A percentile compares a stretch with the other conserved stretches of the same genome.
These are phyloP conservation scores for Listrodromus nycthemerus DNA, from an alignment of 2,888 invertebrate species.

Conservation along the genomic window DNA sequence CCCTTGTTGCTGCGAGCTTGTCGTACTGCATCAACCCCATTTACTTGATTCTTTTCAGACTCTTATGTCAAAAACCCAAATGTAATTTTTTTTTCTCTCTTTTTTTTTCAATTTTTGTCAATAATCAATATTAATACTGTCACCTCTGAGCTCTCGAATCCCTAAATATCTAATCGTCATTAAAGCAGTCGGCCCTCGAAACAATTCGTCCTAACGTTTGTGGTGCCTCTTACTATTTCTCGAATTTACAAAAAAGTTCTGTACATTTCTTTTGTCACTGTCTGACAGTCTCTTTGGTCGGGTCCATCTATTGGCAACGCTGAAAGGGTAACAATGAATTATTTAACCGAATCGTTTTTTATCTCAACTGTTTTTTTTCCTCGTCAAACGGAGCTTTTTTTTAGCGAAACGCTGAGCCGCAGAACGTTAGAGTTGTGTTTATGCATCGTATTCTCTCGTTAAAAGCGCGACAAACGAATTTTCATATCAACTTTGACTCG, in stretches of 20 bases:
- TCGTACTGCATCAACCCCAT: slow-evolving; percentile 81
- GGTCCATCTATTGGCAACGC: slow-evolving; percentile 59
- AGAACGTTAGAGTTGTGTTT: slow-evolving; percentile 35
- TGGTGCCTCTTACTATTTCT: slow-evolving; percentile 32
- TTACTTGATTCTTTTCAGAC: slow-evolving; percentile 68
- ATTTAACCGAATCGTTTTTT: slow-evolving; percentile 45
- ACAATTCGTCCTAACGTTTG: slow-evolving; percentile 33
- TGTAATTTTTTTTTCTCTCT: slow-evolving; percentile 31
- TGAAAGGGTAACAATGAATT: slow-evolving; percentile 62
- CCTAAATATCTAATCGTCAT: slow-evolving; percentile 26
- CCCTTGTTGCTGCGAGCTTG: slow-evolving; percentile 76
- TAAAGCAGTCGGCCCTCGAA: slow-evolving; percentile 10
- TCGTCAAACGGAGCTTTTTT: slow-evolving; percentile 33
- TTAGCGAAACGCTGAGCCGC: slow-evolving; percentile 24
- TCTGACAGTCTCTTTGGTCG: slow-evolving; percentile 53
- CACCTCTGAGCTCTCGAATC: not conserved
- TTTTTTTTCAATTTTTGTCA: slow-evolving; percentile 15
- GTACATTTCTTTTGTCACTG: slow-evolving; percentile 46
- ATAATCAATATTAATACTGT: not conserved
- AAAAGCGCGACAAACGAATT: not conserved
- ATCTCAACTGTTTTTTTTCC: not conserved
- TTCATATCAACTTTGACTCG: not conserved
- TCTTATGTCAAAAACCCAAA: slow-evolving; percentile 40
- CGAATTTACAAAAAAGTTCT: slow-evolving; percentile 46
- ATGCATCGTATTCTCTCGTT: slow-evolving; percentile 6